A percentile compares a stretch with the other conserved stretches of the same genome.
Evolutionary conservation across 2,113 vertebrate species (phyloP).

Genomic region (Poeciliopsis turrubarensis): DNA sequence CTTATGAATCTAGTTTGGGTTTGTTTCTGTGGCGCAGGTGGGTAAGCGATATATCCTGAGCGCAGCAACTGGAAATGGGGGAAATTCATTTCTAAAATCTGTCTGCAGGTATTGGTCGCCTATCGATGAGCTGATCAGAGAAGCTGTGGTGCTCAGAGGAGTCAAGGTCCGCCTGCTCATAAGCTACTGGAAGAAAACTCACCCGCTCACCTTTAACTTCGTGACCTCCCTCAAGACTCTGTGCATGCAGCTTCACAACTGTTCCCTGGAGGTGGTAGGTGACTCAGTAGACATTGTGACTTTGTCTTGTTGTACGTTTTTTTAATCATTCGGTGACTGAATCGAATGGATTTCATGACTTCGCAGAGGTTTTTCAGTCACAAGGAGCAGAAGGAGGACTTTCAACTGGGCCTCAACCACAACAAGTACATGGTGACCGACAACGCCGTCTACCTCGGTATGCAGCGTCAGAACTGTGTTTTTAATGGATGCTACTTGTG

Average conservation of each 20-base stretch:
- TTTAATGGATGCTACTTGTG: neutral
- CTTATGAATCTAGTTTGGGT: neutral
- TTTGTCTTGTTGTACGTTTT: neutral
- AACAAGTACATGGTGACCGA: conserved; percentile 78
- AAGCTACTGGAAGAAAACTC: conserved; percentile 73
- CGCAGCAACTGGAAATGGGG: neutral
- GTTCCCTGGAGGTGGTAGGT: conserved; percentile 73
- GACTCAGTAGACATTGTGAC: neutral
- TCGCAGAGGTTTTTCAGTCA: conserved; percentile 69
- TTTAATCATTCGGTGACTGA: neutral
- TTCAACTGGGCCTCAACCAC: conserved; percentile 69
- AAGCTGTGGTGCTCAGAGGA: conserved; percentile 69
- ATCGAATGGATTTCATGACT: neutral
- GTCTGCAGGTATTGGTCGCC: conserved; percentile 64
- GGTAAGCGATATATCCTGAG: neutral
- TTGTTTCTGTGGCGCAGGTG: neutral
- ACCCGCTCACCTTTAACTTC: conserved; percentile 76
- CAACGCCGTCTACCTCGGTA: conserved; percentile 71
- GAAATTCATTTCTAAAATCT: neutral
- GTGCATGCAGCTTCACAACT: conserved; percentile 68
- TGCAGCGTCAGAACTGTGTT: neutral
- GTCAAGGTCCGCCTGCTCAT: conserved; percentile 70
- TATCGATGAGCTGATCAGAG: conserved; percentile 72
- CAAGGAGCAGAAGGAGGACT: conserved; percentile 53
- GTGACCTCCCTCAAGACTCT: conserved; percentile 70